Conservation (phyloP, 2,888 invertebrate genomes). For the Pemphredon lugubris region DNA sequence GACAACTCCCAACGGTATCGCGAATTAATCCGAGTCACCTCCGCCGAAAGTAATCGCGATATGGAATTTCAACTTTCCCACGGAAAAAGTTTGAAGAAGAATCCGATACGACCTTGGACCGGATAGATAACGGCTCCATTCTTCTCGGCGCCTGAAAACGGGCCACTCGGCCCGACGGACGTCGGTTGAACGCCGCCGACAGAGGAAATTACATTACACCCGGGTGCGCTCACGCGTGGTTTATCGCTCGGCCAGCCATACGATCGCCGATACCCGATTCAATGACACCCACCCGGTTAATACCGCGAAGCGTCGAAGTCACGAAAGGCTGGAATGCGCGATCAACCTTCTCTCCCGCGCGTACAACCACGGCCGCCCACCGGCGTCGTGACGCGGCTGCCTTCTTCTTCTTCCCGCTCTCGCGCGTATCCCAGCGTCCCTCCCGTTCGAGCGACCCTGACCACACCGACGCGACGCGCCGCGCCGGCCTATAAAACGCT, state of each 20-base stretch:
- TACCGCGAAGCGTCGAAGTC: slow-evolving; percentile 9
- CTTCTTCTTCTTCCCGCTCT: neutral
- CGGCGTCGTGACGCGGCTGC: slow-evolving; percentile 13
- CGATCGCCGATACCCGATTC: slow-evolving; percentile 41
- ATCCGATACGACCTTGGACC: slow-evolving; percentile 37
- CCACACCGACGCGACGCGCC: slow-evolving; percentile 16
- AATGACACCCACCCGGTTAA: slow-evolving; percentile 12
- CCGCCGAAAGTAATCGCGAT: no score
- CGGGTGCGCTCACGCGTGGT: slow-evolving; percentile 42
- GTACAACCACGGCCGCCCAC: slow-evolving; percentile 5
- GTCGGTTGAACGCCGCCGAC: slow-evolving; percentile 11
- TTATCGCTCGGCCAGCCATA: slow-evolving; percentile 40
- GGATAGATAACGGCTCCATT: slow-evolving; percentile 38
- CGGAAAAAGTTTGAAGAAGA: neutral
- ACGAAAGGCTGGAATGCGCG: slow-evolving; percentile 25
- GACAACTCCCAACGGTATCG: no score
- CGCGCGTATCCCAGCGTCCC: neutral
- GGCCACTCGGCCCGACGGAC: slow-evolving; percentile 35
- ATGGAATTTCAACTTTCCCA: no score
- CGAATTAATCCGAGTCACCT: no score
- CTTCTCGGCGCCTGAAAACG: slow-evolving; percentile 33
- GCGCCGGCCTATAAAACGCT: slow-evolving; percentile 22
- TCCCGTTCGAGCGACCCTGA: slow-evolving; percentile 32
- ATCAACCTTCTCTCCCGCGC: slow-evolving; percentile 21
- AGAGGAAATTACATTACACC: slow-evolving; percentile 44